Base-by-base conservation (phyloP, 2,113 vertebrate species). In the Rattus rattus region DNA sequence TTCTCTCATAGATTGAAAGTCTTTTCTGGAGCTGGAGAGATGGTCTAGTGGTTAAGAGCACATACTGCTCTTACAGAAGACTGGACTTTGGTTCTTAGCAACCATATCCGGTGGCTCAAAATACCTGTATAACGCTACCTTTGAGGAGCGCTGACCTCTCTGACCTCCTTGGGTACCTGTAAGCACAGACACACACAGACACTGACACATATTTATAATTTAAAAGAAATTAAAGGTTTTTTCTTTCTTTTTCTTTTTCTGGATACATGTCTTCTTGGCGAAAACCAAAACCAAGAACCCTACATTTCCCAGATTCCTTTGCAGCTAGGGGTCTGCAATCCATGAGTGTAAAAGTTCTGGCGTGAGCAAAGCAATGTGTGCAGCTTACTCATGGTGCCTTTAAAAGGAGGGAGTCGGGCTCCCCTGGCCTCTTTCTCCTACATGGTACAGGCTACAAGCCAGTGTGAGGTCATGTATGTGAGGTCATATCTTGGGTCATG, bases 251-350 rank as follows among this genome's bases (percentile, higher is more conserved):
- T 69, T 22, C n/a, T 81, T 81, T 54, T 86, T 79, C 54, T 73
- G 67, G 30, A 75, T 12, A 67, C 33, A n/a, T 54, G 47, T 20
- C 69, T 92, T 43, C 43, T 28, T 59, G 52, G 16, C 39, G 73
- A 28, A 75, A 33, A 90, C 75, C 73, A 36, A 47, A 67, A 65
- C 92, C 72, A 59, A 77, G 24, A 47, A 26, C 6, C 24, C 12
- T 75, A 80, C n/a, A 88, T 72, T 96, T 94, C 76, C 63, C 63
- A 72, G 81, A 17, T 36, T 94, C 54, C 65, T 81, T 95, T 83
- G 76, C 86, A 77, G 81, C 65, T 70, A 96, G 92, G 65, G 2
- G 16, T 39, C 65, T 67, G 11, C 65, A 67, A 67, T 30, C 7
- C 10, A 5, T 11, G 43, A 17, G 4, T 49, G 9, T 52, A 86